Evolutionary conservation across 2,797 vertebrate genomes (phyloP).

Genomic region (Bradypus variegatus): DNA sequence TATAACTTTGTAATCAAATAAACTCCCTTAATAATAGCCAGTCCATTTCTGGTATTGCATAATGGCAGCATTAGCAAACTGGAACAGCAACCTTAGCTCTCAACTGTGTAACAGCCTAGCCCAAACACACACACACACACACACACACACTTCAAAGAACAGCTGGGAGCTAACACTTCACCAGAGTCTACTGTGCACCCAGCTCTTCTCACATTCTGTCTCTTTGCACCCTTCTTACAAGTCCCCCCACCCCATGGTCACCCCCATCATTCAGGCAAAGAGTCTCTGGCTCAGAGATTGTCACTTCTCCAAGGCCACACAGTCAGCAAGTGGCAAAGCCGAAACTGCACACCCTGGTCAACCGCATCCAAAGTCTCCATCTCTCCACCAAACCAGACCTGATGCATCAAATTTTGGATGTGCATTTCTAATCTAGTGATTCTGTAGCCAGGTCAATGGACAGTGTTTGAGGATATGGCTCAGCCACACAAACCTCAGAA

Average conservation of each 20-base stretch:
- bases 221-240: rapidly evolving
- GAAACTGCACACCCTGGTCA: neutral
- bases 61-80: too few species aligned
- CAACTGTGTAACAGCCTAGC: too few species aligned
- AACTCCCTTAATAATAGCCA: too few species aligned
- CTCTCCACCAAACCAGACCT: neutral
- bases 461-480: neutral
- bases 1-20: too few species aligned
- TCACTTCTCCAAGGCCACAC: neutral
- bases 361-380: neutral
- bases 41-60: too few species aligned
- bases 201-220: rapidly evolving
- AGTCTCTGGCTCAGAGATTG: neutral
- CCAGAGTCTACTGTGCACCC: rapidly evolving
- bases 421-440: neutral
- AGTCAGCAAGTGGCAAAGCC: neutral
- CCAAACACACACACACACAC: too few species aligned
- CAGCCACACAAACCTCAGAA: rapidly evolving
- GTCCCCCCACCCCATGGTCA: neutral
- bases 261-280: neutral
- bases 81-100: neutral
- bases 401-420: neutral
- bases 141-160: neutral
- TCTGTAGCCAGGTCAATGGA: neutral
- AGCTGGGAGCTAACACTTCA: neutral